Evolutionary conservation across 2,797 vertebrate species (phyloP).

Genomic region (Hypotaenidia okinawae): DNA sequence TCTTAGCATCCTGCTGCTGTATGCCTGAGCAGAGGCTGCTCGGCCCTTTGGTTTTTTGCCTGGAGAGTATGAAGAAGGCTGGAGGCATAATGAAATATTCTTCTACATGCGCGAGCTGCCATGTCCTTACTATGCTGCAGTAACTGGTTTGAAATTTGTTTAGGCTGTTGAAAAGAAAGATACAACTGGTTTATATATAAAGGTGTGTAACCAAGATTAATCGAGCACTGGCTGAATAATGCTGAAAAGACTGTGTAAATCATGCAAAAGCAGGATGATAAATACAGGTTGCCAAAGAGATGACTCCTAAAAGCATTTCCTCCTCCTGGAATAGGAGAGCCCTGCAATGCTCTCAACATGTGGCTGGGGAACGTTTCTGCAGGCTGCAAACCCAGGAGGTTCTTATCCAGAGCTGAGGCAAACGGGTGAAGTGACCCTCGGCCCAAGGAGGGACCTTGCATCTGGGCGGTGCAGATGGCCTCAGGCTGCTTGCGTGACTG

Average conservation of each 20-base stretch:
- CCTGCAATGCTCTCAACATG: not conserved
- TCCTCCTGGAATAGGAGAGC: not conserved
- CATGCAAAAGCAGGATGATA: not conserved
- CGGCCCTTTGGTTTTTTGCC: not conserved
- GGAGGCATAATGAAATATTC: not conserved
- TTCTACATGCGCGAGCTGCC: not conserved
- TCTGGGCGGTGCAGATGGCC: rapidly evolving
- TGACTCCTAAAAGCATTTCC: not conserved
- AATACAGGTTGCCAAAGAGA: not conserved
- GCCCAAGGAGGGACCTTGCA: not conserved
- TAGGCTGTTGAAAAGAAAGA: not conserved
- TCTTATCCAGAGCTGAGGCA: not conserved
- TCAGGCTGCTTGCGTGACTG: not conserved
- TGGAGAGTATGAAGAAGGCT: not conserved
- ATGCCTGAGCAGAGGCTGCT: not conserved
- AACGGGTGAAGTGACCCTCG: not conserved
- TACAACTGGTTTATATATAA: not conserved
- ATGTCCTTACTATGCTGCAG: not conserved
- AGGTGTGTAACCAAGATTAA: not conserved
- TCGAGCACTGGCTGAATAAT: not conserved
- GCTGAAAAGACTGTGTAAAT: not conserved
- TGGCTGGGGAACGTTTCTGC: not conserved
- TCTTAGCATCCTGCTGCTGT: not conserved
- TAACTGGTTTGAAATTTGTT: not conserved
- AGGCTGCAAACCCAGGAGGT: not conserved